Base-by-base conservation (phyloP, 2,113 vertebrate genomes). In the Herpetotheres cachinnans region DNA sequence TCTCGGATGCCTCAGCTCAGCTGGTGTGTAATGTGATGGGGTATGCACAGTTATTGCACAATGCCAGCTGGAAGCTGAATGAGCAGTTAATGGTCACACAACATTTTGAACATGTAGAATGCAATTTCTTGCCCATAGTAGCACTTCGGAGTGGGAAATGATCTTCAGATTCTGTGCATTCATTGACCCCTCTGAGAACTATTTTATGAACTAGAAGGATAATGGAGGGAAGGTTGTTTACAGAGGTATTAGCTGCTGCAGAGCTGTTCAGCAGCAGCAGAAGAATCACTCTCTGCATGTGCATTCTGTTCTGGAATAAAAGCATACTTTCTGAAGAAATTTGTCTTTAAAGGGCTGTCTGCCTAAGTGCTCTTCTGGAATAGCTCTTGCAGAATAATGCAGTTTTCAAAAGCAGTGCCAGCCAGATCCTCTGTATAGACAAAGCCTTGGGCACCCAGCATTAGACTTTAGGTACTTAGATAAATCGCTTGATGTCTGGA, bases 301-400 rank as follows among this genome's bases (percentile, higher is more conserved):
- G 72, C 72, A 36, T 92, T 74, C 62, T 84, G 11, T 62, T 82
- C 44, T 10, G 49, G 83, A 95, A 85, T 70, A 73, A 93, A 88
- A 95, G 56, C 34, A 19, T 65, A 74, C 73, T 85, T 93, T 46
- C 40, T 58, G 62, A 70, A 84, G 78, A 74, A 90, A 94, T 86
- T 91, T 0, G 0, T 87, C 70, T 93, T 91, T 70, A 78, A 89
- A 85, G 59, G 46, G 29, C 69, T 80, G 42, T 54, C 77, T 89
- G 84, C 44, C 70, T 83, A 85, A 95, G 81, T 88, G 88, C 82
- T 86, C 63, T 55, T 90, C 82, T 93, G 82, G 88, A 95, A 80
- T 38, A 82, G 63, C 42, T 94, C 92, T 94, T 77, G 88, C 0
- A 0, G 86, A 95, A 95, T 70, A 96, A 95, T 69, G n/a, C 4